A percentile compares a stretch with the other conserved stretches of the same genome.
These are phyloP conservation scores for Malurus elegans DNA, from an alignment of 2,113 vertebrate species.

Conservation along the genomic window DNA sequence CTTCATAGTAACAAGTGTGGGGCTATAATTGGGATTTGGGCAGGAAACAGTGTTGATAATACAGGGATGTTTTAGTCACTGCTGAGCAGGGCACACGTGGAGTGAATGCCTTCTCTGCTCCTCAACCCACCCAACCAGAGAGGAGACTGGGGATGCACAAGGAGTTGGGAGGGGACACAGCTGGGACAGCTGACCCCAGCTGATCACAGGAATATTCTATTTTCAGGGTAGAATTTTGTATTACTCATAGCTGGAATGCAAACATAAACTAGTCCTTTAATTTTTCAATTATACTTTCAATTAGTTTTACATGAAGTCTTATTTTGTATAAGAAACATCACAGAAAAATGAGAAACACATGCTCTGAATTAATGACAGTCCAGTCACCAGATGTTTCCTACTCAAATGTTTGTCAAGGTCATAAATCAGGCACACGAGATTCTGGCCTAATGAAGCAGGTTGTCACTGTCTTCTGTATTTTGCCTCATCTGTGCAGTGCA, in stretches of 20 bases:
- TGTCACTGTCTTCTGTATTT: background rate
- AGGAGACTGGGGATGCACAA: background rate
- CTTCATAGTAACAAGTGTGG: background rate
- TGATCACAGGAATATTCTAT: background rate
- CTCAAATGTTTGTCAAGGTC: background rate
- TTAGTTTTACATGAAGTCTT: background rate
- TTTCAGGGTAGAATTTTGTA: background rate
- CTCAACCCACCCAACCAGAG: fast-evolving
- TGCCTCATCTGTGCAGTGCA: background rate
- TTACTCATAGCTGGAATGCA: background rate
- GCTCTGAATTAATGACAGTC: background rate
- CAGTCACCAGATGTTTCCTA: background rate
- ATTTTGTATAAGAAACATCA: background rate
- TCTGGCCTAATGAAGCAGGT: background rate
- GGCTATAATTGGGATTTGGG: background rate
- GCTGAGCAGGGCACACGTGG: background rate
- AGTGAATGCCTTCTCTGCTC: background rate
- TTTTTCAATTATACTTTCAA: background rate
- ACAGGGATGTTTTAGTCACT: background rate
- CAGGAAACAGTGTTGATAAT: background rate
- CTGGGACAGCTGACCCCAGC: background rate
- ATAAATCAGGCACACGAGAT: background rate
- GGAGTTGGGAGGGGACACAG: background rate
- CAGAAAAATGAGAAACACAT: background rate
- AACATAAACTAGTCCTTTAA: background rate